Evolutionary conservation across 2,888 invertebrate species (phyloP).

Genomic region (Eulithis testata): DNA sequence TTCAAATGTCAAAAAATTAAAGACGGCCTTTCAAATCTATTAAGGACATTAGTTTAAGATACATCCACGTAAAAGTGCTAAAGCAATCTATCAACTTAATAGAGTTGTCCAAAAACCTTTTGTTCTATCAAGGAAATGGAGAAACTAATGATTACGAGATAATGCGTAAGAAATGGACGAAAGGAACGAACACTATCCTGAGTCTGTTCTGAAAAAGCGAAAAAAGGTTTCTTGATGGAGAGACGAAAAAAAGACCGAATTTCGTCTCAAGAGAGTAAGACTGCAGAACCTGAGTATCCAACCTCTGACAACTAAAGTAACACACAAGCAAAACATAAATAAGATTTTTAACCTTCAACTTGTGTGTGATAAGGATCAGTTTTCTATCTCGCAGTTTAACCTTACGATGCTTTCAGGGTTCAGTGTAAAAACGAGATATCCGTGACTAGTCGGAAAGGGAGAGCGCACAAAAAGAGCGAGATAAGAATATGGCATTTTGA

Average conservation of each 20-base stretch:
- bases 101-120: slow-evolving; percentile 71
- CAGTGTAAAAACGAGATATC: slow-evolving; percentile 74
- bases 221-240: slow-evolving; percentile 79
- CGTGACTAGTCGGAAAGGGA: slow-evolving; percentile 75
- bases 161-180: slow-evolving; percentile 80
- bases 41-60: neutral
- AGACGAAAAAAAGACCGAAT: slow-evolving; percentile 81
- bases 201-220: slow-evolving; percentile 79
- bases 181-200: slow-evolving; percentile 74
- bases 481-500: slow-evolving; percentile 83
- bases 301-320: slow-evolving; percentile 47
- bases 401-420: slow-evolving; percentile 55
- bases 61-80: slow-evolving; percentile 45
- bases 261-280: slow-evolving; percentile 83
- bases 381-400: slow-evolving; percentile 43
- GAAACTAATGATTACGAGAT: slow-evolving; percentile 80
- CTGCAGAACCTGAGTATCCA: slow-evolving; percentile 74
- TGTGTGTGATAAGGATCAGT: slow-evolving; percentile 42
- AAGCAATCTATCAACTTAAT: slow-evolving; percentile 62
- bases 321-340: slow-evolving; percentile 39
- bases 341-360: slow-evolving; percentile 40
- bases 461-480: slow-evolving; percentile 67
- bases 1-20: too few relatives aligned
- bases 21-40: slow-evolving; percentile 13
- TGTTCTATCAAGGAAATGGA: slow-evolving; percentile 69